Percentiles rank a stretch among this genome's conserved stretches.
Conservation (phyloP, 2,797 vertebrate species). For the Pseudotriccus pelzelni region DNA sequence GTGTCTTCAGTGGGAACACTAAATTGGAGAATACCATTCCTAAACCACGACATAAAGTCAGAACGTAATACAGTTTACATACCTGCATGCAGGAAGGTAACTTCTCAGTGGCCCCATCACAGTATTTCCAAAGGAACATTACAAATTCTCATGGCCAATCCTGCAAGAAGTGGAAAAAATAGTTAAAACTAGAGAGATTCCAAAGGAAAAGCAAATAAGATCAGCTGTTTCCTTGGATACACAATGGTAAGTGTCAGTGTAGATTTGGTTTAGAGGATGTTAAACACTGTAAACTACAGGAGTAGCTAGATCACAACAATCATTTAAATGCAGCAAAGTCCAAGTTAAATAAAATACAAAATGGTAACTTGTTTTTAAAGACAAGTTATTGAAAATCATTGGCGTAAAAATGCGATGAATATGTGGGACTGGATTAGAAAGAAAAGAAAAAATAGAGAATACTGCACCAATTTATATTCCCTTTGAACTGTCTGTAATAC, state of each 20-base stretch:
- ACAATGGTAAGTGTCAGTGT: neutral
- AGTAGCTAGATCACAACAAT: neutral
- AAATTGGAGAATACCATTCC: neutral
- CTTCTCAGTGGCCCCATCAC: neutral
- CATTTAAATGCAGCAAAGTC: neutral
- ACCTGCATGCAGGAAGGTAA: neutral
- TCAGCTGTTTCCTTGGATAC: slow-evolving; percentile 10
- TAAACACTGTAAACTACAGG: neutral
- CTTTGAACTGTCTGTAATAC: slow-evolving; percentile 54
- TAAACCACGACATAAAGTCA: neutral
- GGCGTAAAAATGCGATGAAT: neutral
- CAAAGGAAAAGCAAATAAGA: slow-evolving; percentile 7
- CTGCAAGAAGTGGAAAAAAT: slow-evolving; percentile 9
- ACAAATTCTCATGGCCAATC: slow-evolving; percentile 1
- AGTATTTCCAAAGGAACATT: neutral
- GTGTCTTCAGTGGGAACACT: neutral
- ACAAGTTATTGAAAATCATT: neutral
- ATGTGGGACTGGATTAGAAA: slow-evolving; percentile 5
- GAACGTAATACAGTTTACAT: neutral
- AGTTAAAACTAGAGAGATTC: neutral
- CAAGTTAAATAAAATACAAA: slow-evolving; percentile 2
- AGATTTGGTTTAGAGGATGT: slow-evolving; percentile 7
- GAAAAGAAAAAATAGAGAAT: neutral
- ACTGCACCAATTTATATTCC: slow-evolving; percentile 38
- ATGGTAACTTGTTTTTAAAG: neutral